Conservation (phyloP, 2,888 invertebrate species). For the Heliconius erato region DNA sequence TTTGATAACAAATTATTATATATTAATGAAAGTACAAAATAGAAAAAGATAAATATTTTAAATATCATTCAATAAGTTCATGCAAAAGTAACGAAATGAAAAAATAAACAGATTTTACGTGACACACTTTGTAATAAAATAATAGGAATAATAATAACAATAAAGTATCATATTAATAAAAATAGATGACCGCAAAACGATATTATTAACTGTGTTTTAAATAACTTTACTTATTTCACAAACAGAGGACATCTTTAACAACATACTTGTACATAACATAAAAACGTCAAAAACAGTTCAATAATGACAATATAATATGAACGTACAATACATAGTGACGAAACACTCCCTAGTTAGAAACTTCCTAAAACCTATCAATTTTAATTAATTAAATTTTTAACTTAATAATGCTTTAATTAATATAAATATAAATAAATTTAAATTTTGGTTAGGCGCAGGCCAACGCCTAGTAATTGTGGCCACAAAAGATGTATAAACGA, state of each 20-base stretch:
- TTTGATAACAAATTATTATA: background rate
- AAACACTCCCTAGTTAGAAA: background rate
- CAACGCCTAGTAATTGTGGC: background rate
- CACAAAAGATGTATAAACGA: background rate
- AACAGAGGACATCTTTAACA: background rate
- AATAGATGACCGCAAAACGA: background rate
- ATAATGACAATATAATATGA: background rate
- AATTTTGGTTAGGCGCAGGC: background rate
- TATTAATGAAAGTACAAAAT: background rate
- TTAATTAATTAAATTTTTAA: no score
- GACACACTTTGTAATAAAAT: background rate
- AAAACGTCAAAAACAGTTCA: background rate
- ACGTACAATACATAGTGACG: background rate
- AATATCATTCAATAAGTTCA: background rate
- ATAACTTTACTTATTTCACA: background rate
- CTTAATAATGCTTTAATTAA: no score
- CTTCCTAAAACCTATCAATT: no score
- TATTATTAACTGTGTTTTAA: background rate
- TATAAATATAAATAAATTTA: no score
- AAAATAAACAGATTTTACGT: background rate
- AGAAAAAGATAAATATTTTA: background rate
- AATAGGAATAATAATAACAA: background rate
- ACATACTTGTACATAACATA: background rate
- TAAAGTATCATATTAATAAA: background rate
- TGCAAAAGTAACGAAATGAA: background rate